phyloP scores from a whole-genome alignment of 2,797 vertebrate species.

The Notolepis coatsorum region DNA sequence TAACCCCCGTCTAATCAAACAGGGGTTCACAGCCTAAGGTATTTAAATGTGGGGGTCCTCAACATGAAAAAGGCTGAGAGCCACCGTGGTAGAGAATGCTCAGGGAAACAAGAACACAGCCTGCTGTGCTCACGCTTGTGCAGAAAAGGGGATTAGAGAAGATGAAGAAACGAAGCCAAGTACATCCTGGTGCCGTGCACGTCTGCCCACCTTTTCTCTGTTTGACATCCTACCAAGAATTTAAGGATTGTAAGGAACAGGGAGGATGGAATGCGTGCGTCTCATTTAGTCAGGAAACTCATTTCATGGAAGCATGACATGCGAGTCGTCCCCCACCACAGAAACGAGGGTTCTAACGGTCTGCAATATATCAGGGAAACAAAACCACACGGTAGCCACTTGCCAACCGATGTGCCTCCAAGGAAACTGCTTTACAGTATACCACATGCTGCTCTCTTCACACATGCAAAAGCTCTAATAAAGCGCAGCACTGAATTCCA shows the following conservation, averaged over 20 bases:
- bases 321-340: background rate
- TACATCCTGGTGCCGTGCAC: background rate
- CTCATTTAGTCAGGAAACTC: background rate
- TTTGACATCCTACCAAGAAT: conserved; percentile 2
- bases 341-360: background rate
- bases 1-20: no score
- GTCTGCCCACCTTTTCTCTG: background rate
- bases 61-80: no score
- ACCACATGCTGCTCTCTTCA: no score
- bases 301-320: background rate
- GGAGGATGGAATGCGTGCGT: no score
- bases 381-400: no score
- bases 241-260: background rate
- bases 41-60: no score
- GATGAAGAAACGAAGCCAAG: background rate
- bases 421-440: no score
- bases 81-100: no score
- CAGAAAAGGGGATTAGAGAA: background rate
- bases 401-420: no score
- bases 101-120: background rate
- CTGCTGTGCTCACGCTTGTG: background rate
- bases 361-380: background rate
- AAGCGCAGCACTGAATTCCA: no score
- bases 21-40: no score
- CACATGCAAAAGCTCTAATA: no score